These are phyloP conservation scores for Callosobruchus maculatus DNA, from an alignment of 2,888 invertebrate genomes.

Conservation along the genomic window DNA sequence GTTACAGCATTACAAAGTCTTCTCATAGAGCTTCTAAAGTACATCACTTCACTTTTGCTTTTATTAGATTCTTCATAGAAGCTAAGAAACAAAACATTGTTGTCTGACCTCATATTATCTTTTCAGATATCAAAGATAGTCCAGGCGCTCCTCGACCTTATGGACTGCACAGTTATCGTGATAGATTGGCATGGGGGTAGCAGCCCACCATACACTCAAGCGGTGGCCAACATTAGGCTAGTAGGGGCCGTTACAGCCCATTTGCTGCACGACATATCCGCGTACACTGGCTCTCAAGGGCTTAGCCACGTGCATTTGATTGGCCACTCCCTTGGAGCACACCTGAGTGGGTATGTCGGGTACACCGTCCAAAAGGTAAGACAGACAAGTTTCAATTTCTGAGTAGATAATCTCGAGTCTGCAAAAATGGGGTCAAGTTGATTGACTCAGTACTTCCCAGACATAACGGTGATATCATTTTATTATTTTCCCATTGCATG, in stretches of 20 bases:
- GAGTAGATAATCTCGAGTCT: not conserved
- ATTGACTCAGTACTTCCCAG: too few relatives aligned
- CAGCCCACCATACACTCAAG: slow-evolving; percentile 85
- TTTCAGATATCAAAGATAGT: slow-evolving; percentile 65
- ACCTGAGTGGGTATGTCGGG: slow-evolving; percentile 82
- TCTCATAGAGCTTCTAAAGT: too few relatives aligned
- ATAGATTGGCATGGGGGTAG: slow-evolving; percentile 87
- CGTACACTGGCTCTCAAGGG: slow-evolving; percentile 46
- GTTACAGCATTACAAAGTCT: too few relatives aligned
- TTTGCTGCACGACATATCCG: slow-evolving; percentile 53
- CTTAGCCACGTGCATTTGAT: slow-evolving; percentile 74
- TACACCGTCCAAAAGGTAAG: slow-evolving; percentile 64
- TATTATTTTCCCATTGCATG: too few relatives aligned
- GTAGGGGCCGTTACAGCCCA: slow-evolving; percentile 82
- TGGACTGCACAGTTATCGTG: slow-evolving; percentile 70
- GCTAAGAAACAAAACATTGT: not conserved
- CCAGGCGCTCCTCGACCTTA: slow-evolving; percentile 66
- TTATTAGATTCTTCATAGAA: too few relatives aligned
- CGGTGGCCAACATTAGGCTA: slow-evolving; percentile 85
- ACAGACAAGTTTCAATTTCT: not conserved
- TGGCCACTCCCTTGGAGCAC: slow-evolving; percentile 84
- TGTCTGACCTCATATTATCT: not conserved
- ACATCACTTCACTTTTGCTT: too few relatives aligned
- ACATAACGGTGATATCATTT: too few relatives aligned
- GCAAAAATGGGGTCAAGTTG: too few relatives aligned